Evolutionary conservation across 2,113 vertebrate genomes (phyloP), one percentile per base, ranked within the genome.

Genomic region (Herpetotheres cachinnans): DNA sequence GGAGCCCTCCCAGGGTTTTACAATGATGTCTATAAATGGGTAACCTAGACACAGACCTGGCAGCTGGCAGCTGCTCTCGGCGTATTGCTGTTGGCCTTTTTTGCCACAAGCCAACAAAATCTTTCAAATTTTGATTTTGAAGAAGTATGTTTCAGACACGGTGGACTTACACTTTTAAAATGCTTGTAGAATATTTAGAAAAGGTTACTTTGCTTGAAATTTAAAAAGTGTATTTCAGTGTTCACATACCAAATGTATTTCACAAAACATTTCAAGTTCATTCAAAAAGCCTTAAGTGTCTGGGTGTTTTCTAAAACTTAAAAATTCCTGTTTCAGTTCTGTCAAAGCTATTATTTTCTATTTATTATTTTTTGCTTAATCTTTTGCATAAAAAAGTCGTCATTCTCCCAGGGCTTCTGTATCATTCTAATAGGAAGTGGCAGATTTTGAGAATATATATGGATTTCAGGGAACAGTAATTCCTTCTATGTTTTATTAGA

Each of bases 311-410:
- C 42, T 62, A 49, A 58, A 77, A 73, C 21, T n/a, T 38, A 26
- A 67, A 50, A 36, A 58, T 55, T 46, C 55, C 72, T 47, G 30
- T 19, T 91, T 70, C n/a, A 1, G 18, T 16, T 81, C 66, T 86
- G 62, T 59, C 76, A 86, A 73, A 96, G 81, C 49, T 56, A 27
- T 44, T 81, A 74, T 84, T 91, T 93, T 63, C 72, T 69, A 73
- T 84, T 78, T 24, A 47, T 91, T 86, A 59, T 86, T 71, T 90
- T 89, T 78, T 93, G 56, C 52, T 93, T 91, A 95, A 93, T 52
- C 73, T 92, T 89, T 95, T 17, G 56, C 36, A 66, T 89, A 52
- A 84, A 76, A 82, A 63, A 25, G 24, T 56, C 3, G 0, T 86
- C 38, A 52, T 84, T 76, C 86, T 96, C 77, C 55, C 42, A 27